Conservation (phyloP, 2,797 vertebrate species). For the Acomys russatus region DNA sequence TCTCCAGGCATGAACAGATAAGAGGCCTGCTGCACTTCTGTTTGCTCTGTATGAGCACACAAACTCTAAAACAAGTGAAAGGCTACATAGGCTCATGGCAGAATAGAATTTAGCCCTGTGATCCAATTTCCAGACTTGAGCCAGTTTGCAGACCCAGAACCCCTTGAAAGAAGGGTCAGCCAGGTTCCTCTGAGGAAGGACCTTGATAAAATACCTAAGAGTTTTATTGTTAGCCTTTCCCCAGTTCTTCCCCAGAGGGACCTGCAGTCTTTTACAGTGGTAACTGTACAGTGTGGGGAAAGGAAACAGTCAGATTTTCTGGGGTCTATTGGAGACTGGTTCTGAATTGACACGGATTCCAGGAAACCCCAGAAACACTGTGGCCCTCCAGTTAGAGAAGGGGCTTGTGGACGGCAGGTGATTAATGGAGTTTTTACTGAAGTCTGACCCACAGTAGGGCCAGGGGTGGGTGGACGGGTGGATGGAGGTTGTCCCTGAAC, state of each 20-base stretch:
- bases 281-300: background rate
- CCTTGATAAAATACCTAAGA: background rate
- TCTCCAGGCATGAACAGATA: background rate
- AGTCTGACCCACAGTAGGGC: background rate
- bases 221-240: background rate
- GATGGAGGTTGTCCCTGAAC: no score
- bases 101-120: background rate
- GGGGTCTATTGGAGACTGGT: background rate
- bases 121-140: background rate
- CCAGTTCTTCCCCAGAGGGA: background rate
- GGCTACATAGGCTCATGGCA: background rate
- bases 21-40: background rate
- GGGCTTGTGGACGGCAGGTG: background rate
- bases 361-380: background rate
- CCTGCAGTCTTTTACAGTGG: background rate
- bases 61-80: background rate
- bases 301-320: background rate
- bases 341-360: background rate
- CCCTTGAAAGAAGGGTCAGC: background rate
- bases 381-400: background rate
- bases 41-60: background rate
- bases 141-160: background rate
- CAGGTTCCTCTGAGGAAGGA: background rate
- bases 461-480: background rate
- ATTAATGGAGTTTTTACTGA: background rate